phyloP scores from a whole-genome alignment of 2,888 invertebrate genomes.

The Andrena camellia region DNA sequence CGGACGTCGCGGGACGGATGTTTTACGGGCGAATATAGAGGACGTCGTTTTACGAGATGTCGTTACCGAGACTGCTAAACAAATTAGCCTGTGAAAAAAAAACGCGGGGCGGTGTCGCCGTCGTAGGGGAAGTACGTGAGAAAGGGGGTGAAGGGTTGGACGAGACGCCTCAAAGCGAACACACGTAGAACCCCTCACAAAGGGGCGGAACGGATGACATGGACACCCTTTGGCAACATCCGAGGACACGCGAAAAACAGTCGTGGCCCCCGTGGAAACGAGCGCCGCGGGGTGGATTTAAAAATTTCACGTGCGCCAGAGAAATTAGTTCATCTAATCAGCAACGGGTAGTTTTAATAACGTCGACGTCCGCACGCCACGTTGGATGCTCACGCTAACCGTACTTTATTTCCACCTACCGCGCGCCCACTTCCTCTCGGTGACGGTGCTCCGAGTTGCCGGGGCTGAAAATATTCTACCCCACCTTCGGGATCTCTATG shows the following conservation, averaged over 20 bases:
- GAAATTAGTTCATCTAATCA: constrained; percentile 77
- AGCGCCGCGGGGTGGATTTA: constrained; percentile 43
- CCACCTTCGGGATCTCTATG: constrained; percentile 28
- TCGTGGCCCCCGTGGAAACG: neutral
- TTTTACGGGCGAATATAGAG: constrained; percentile 61
- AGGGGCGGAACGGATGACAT: constrained; percentile 47
- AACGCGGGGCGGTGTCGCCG: constrained; percentile 46
- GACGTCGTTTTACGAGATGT: constrained; percentile 77
- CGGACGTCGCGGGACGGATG: constrained; percentile 36
- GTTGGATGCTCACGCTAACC: constrained; percentile 47
- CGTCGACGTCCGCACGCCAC: constrained; percentile 31
- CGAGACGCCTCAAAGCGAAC: constrained; percentile 27
- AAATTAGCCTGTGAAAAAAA: constrained; percentile 78
- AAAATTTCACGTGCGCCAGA: constrained; percentile 73
- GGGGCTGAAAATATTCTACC: neutral
- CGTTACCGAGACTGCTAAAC: constrained; percentile 79
- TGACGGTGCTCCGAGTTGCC: neutral
- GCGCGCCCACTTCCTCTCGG: constrained; percentile 31
- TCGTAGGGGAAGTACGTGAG: constrained; percentile 30
- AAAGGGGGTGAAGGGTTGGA: constrained; percentile 9
- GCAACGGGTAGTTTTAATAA: constrained; percentile 75
- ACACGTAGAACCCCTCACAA: constrained; percentile 37
- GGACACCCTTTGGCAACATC: constrained; percentile 50
- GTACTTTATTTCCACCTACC: constrained; percentile 57
- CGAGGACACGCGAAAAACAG: constrained; percentile 43